Evolutionary conservation across 2,797 vertebrate genomes (phyloP), one percentile per base, ranked within the genome.

Genomic region (Oreochromis grahami): DNA sequence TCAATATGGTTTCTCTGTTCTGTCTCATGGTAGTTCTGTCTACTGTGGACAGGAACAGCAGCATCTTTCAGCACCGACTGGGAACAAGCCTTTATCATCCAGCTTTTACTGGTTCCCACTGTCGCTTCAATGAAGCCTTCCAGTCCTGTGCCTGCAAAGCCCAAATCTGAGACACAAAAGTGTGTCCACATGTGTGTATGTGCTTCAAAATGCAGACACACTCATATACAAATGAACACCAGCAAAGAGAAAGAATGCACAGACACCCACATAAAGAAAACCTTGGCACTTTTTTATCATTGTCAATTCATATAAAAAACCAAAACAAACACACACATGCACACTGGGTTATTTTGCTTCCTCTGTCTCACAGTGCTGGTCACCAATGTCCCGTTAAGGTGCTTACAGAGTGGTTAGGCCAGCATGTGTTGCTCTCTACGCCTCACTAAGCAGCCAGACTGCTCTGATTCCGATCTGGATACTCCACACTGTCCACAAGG

Each of bases 21-120:
- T 92, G 89, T 89, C 94, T 94, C 84, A 8, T 83, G 89, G 91
- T 91, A 92, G 88, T 88, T 93, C 89, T 93, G 90, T 94, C 87
- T 91, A 80, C 94, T 76, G 90, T 90, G 94, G 93, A 95, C 91
- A 88, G 56, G 79, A 92, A 92, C 89, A 85, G 86, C 78, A n/a
- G 79, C 76, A 26, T 90, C 86, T 86, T 93, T 89, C 83, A 76
- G 84, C 76, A 45, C 84, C 34, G 90, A 90, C 88, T 93, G 84
- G 78, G 87, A 93, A 91, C 72, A 50, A 88, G 85, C 87, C 88
- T 93, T 93, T 83, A 85, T 90, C 87, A 87, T 89, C 70, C 79
- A 72, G 91, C 86, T 87, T 82, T 80, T 51, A 84, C 84, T 86
- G 89, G 87, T 90, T 94, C 60, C 78, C 85, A 89, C 86, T 92